These are phyloP conservation scores for Diabrotica undecimpunctata DNA, from an alignment of 1,140 invertebrate species.

Conservation along the genomic window DNA sequence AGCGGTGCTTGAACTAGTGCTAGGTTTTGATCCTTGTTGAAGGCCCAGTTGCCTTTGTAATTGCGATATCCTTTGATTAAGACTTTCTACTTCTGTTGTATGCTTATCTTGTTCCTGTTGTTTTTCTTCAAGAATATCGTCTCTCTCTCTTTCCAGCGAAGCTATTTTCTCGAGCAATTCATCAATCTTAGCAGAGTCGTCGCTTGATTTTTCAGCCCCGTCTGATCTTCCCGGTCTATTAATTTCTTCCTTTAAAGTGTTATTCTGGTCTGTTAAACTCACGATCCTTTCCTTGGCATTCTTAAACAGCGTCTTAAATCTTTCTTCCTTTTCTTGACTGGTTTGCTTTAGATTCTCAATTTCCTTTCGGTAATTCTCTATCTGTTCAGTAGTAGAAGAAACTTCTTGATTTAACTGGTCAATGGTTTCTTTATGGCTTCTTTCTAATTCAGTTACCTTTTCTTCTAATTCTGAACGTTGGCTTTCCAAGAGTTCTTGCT, in stretches of 20 bases:
- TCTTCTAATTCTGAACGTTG: constrained; percentile 52
- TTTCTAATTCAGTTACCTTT: constrained; percentile 47
- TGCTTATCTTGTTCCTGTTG: constrained; percentile 59
- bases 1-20: constrained; percentile 58
- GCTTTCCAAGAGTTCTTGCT: constrained; percentile 51
- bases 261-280: constrained; percentile 64
- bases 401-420: constrained; percentile 63
- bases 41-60: constrained; percentile 75
- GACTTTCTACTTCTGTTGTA: constrained; percentile 68
- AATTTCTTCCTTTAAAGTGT: constrained; percentile 53
- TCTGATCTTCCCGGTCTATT: constrained; percentile 51
- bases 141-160: constrained; percentile 61
- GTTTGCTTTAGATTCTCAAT: constrained; percentile 64
- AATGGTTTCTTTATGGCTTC: constrained; percentile 51
- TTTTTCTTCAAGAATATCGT: constrained; percentile 61
- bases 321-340: constrained; percentile 65
- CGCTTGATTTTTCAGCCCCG: constrained; percentile 24
- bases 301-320: constrained; percentile 69
- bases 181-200: constrained; percentile 18
- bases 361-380: constrained; percentile 66
- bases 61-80: constrained; percentile 67
- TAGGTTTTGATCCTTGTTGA: constrained; percentile 65
- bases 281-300: constrained; percentile 68
- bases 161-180: constrained; percentile 36
- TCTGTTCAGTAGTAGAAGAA: constrained; percentile 54